Percentiles rank a stretch among this genome's conserved stretches.
These are phyloP conservation scores for Rallus crepitans DNA, from an alignment of 2,797 vertebrate genomes.

Conservation along the genomic window DNA sequence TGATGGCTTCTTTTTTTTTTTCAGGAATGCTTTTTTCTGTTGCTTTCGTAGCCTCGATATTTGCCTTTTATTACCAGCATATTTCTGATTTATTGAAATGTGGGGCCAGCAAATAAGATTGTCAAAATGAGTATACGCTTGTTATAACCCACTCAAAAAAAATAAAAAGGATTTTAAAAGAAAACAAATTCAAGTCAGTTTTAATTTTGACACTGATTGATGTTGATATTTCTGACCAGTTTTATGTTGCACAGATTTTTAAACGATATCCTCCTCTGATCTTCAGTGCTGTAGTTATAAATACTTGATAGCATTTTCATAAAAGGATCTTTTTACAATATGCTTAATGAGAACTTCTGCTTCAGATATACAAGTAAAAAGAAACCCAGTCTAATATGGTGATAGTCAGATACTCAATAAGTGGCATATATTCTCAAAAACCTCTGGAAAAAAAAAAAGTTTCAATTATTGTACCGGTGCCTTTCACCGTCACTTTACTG, in stretches of 20 bases:
- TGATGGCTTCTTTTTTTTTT: neutral
- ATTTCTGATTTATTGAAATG: slow-evolving; percentile 58
- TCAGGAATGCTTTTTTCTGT: neutral
- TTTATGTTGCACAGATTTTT: slow-evolving; percentile 59
- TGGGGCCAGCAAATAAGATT: slow-evolving; percentile 54
- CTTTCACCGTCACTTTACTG: slow-evolving; percentile 76
- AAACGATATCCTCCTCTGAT: slow-evolving; percentile 59
- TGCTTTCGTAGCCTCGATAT: slow-evolving; percentile 1
- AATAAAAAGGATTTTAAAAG: slow-evolving; percentile 40
- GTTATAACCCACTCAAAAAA: slow-evolving; percentile 52
- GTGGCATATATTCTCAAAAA: slow-evolving; percentile 45
- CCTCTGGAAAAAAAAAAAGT: slow-evolving; percentile 58
- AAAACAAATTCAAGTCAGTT: slow-evolving; percentile 27
- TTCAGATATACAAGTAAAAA: slow-evolving; percentile 52
- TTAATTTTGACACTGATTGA: slow-evolving; percentile 56
- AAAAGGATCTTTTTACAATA: slow-evolving; percentile 59
- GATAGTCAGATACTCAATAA: slow-evolving; percentile 48
- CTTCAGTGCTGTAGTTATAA: slow-evolving; percentile 58
- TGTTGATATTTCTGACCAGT: slow-evolving; percentile 52
- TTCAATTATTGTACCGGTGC: slow-evolving; percentile 76
- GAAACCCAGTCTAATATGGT: slow-evolving; percentile 39
- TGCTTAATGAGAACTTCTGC: slow-evolving; percentile 65
- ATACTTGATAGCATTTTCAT: slow-evolving; percentile 64
- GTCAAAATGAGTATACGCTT: slow-evolving; percentile 42
- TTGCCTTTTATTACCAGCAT: slow-evolving; percentile 24